Conservation (phyloP, 2,113 vertebrate genomes). For the Sturnus vulgaris region DNA sequence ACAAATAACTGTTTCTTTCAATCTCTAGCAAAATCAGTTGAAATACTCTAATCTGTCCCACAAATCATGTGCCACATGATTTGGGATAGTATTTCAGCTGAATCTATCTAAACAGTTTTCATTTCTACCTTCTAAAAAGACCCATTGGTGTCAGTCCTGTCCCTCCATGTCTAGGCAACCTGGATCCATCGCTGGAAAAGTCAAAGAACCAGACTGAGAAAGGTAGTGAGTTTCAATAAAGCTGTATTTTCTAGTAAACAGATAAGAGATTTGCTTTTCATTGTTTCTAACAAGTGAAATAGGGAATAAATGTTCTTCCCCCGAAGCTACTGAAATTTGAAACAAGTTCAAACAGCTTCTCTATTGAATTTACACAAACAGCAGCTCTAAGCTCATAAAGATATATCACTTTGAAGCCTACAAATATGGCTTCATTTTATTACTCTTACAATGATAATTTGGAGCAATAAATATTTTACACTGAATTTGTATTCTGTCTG, state of each 20-base stretch:
- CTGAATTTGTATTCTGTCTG: neutral
- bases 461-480: conserved; percentile 46
- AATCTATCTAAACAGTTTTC: neutral
- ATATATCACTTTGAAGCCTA: conserved; percentile 54
- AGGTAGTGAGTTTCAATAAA: conserved; percentile 27
- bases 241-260: conserved; percentile 39
- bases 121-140: neutral
- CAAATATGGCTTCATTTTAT: conserved; percentile 58
- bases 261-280: conserved; percentile 51
- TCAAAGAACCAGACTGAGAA: neutral
- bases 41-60: neutral
- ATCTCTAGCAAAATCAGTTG: neutral
- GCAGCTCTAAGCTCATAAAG: conserved; percentile 52
- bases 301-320: conserved; percentile 48
- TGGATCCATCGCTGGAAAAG: neutral
- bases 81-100: neutral
- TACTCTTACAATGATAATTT: conserved; percentile 30
- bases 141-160: neutral
- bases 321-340: conserved; percentile 52
- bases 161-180: neutral
- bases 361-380: conserved; percentile 58
- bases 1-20: neutral
- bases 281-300: conserved; percentile 54
- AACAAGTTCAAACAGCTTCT: conserved; percentile 58
- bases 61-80: neutral